Percentiles rank a stretch among this genome's conserved stretches.
These are phyloP conservation scores for Nemoura dubitans DNA, from an alignment of 2,888 invertebrate genomes.

Conservation along the genomic window DNA sequence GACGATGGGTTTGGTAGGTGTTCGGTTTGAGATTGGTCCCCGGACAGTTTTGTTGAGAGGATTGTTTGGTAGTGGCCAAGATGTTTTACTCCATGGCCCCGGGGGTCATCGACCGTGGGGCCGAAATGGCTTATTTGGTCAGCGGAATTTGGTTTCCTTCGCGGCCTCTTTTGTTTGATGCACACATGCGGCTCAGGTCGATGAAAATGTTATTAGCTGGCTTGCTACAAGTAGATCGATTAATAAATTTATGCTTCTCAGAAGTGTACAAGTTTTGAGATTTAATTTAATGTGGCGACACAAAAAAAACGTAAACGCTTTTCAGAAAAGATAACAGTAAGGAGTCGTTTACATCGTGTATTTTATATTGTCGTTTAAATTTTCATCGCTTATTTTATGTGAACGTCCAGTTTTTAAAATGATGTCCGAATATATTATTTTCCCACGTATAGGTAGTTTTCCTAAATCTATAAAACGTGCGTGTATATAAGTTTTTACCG, in stretches of 20 bases:
- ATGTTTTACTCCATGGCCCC: background rate
- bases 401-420: too few relatives aligned
- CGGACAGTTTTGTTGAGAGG: background rate
- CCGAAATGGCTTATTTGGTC: background rate
- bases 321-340: background rate
- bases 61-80: too few relatives aligned
- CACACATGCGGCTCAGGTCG: background rate
- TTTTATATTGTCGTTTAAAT: background rate
- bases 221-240: background rate
- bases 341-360: background rate
- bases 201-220: background rate
- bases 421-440: too few relatives aligned
- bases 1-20: too few relatives aligned
- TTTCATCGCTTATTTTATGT: too few relatives aligned
- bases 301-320: background rate
- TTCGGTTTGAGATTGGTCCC: background rate
- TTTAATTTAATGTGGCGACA: background rate
- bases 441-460: too few relatives aligned
- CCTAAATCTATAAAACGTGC: too few relatives aligned
- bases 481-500: too few relatives aligned
- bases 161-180: background rate
- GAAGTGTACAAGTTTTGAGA: background rate
- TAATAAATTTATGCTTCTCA: background rate
- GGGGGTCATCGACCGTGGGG: background rate
- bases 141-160: background rate